phyloP scores from a whole-genome alignment of 2,797 vertebrate species.

The Sebastes steindachneri region DNA sequence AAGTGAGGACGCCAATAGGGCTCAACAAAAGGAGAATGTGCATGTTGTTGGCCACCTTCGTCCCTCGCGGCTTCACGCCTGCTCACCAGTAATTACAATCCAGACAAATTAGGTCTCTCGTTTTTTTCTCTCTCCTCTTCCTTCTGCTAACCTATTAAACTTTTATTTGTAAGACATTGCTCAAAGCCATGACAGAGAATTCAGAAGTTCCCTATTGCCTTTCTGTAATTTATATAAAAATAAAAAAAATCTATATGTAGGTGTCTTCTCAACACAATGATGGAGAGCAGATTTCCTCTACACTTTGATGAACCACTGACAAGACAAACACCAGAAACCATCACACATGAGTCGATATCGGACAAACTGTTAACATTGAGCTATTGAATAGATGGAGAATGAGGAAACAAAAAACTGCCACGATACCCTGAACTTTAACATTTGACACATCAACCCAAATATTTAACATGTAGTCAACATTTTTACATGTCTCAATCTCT shows the following conservation, averaged over 20 bases:
- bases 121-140: constrained; percentile 55
- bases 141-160: constrained; percentile 82
- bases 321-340: neutral
- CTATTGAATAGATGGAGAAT: neutral
- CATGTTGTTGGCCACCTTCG: constrained; percentile 58
- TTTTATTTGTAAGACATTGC: constrained; percentile 83
- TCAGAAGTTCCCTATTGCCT: constrained; percentile 65
- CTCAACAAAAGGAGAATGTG: constrained; percentile 51
- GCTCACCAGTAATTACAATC: constrained; percentile 75
- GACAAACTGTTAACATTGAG: neutral
- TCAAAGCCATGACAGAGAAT: constrained; percentile 87
- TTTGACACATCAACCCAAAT: too few species aligned
- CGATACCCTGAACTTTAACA: neutral
- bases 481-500: neutral
- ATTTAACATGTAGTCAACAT: neutral
- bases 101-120: constrained; percentile 76
- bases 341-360: neutral
- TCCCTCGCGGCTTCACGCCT: constrained; percentile 51
- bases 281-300: constrained; percentile 62
- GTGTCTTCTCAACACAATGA: constrained; percentile 68
- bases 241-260: constrained; percentile 74
- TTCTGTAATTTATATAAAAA: constrained; percentile 76
- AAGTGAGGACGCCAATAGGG: constrained; percentile 57
- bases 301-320: neutral
- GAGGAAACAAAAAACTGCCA: neutral